Evolutionary conservation across 2,113 vertebrate species (phyloP).

Genomic region (Xiphophorus hellerii): DNA sequence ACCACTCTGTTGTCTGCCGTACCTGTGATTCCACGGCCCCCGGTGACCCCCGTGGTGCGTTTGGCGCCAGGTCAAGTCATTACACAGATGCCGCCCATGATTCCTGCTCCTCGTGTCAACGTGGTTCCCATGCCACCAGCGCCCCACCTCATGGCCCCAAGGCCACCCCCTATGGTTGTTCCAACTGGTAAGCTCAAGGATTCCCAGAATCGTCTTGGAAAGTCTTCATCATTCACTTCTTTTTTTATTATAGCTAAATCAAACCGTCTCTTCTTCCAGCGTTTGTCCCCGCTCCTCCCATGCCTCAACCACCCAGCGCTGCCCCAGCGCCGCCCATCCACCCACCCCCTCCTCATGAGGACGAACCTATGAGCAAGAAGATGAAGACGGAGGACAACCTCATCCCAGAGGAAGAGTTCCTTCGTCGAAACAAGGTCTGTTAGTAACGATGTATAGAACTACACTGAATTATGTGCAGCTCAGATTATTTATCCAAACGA

Average conservation of each 20-base stretch:
- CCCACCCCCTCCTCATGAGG: slow-evolving; percentile 90
- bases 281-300: slow-evolving; percentile 94
- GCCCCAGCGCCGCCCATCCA: slow-evolving; percentile 88
- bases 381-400: slow-evolving; percentile 97
- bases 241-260: background rate
- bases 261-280: slow-evolving; percentile 74
- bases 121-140: slow-evolving; percentile 95
- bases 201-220: background rate
- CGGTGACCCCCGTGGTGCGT: slow-evolving; percentile 90
- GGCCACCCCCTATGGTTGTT: slow-evolving; percentile 96
- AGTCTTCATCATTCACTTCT: background rate
- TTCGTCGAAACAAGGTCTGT: slow-evolving; percentile 93
- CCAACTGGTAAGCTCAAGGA: slow-evolving; percentile 83
- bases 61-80: slow-evolving; percentile 90
- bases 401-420: slow-evolving; percentile 96
- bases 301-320: slow-evolving; percentile 86
- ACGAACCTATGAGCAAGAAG: slow-evolving; percentile 94
- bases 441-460: background rate
- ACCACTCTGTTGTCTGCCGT: slow-evolving; percentile 93
- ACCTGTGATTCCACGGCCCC: slow-evolving; percentile 91
- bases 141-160: slow-evolving; percentile 92
- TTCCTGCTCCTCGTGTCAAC: slow-evolving; percentile 91
- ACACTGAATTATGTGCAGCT: background rate
- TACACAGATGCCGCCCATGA: slow-evolving; percentile 91
- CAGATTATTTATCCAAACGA: background rate